Evolutionary conservation across 2,888 invertebrate genomes (phyloP).

Genomic region (Pyrochroa serraticornis): DNA sequence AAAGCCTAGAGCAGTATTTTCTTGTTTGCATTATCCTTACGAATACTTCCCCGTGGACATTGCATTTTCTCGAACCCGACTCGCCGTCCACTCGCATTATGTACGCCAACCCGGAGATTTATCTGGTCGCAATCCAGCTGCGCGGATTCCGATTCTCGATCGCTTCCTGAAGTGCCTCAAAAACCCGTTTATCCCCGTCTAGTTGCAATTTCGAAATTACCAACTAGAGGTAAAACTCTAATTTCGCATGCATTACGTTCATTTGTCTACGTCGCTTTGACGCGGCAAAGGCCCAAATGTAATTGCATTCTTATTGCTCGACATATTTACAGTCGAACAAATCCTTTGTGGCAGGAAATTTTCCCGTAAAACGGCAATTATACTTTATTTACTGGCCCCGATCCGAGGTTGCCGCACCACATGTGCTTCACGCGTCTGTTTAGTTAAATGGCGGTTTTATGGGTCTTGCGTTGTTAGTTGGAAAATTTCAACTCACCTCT

Average conservation of each 20-base stretch:
- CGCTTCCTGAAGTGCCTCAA: conserved; percentile 4
- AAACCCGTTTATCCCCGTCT: neutral
- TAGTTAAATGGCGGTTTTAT: too few relatives aligned
- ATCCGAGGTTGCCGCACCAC: too few relatives aligned
- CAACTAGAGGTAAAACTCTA: conserved; percentile 26
- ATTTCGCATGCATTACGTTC: conserved; percentile 34
- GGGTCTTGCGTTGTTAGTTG: too few relatives aligned
- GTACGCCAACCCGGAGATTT: conserved; percentile 19
- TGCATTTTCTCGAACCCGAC: conserved; percentile 21
- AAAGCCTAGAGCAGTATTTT: conserved; percentile 13
- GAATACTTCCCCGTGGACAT: conserved; percentile 19
- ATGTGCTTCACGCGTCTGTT: too few relatives aligned
- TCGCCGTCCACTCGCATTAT: conserved; percentile 14
- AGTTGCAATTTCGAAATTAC: neutral
- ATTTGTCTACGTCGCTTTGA: conserved; percentile 37
- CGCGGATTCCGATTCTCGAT: conserved; percentile 1
- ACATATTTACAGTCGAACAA: conserved; percentile 37
- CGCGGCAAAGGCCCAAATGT: conserved; percentile 32
- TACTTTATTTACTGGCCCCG: conserved; percentile 12
- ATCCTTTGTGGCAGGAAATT: conserved; percentile 31
- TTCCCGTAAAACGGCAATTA: conserved; percentile 24
- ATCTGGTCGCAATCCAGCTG: conserved; percentile 16
- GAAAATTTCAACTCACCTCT: too few relatives aligned
- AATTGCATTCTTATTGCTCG: conserved; percentile 39
- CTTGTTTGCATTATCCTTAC: conserved; percentile 23